phyloP scores from a whole-genome alignment of 2,888 invertebrate species.

The Nemurella pictetii region DNA sequence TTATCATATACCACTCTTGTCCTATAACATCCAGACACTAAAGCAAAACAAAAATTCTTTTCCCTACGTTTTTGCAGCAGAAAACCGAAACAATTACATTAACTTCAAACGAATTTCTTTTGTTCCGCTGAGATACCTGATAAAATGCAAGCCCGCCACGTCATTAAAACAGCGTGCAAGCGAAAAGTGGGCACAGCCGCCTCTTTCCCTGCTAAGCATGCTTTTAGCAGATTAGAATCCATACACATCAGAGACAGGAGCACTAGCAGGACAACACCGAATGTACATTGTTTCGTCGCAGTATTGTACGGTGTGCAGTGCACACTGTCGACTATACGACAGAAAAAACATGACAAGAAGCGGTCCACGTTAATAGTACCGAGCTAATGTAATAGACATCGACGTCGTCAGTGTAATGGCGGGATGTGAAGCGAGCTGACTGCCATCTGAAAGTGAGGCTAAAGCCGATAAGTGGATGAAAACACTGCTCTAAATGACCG shows the following conservation, averaged over 20 bases:
- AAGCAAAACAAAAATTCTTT: background rate
- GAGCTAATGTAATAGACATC: background rate
- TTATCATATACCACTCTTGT: background rate
- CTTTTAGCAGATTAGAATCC: background rate
- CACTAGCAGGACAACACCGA: background rate
- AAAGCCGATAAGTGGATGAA: background rate
- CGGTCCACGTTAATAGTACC: background rate
- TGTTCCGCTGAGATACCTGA: background rate
- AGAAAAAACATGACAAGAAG: background rate
- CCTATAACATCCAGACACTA: background rate
- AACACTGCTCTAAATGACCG: background rate
- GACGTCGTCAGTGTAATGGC: background rate
- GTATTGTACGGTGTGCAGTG: background rate
- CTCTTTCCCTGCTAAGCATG: background rate
- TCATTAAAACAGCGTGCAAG: background rate
- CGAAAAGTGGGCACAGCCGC: background rate
- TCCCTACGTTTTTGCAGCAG: background rate
- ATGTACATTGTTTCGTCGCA: background rate
- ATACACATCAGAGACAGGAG: background rate
- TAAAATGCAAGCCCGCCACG: background rate
- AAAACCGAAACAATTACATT: background rate
- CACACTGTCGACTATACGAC: background rate
- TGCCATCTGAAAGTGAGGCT: no score
- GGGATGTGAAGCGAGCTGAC: background rate
- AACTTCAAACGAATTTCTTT: background rate